Evolutionary conservation across 1,140 invertebrate species (phyloP), one percentile per base, ranked within the genome.

Genomic region (Linepithema humile): DNA sequence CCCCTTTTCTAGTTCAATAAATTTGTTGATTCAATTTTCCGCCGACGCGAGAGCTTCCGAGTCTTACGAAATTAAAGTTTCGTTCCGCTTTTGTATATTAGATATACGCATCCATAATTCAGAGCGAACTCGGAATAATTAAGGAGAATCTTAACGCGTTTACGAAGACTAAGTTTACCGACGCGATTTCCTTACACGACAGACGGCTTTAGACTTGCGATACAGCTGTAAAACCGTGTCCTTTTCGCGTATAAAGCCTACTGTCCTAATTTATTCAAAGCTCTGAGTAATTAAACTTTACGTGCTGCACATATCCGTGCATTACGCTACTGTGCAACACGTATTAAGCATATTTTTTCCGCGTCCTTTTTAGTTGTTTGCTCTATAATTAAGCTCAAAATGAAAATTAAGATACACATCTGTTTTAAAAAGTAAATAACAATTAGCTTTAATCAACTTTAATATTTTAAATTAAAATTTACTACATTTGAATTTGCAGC

Each of bases 21-120:
- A 78, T 78, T 78, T 69, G 23, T 69, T 15, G 48, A 78, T 55
- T 40, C 17, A 53, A 77, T 77, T 53, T 77, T 12, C 29, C 32
- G 29, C 20, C 55, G 15, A 45, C 53, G 5, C 23, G 20, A 26
- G 40, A 10, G 17, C 17, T 59, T 60, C 43, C 23, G 35, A 2
- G 12, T 9, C 15, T 10, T 38, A 17, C 32, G 20, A 38, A 65
- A 77, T 50, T 48, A 50, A 77, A n/a, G 7, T 38, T 35, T 0
- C 15, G n/a, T 17, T 43, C 3, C 17, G 26, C 43, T 69, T 69
- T 32, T n/a, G 32, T 67, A 5, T 57, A 43, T 80, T 35, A 20
- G 26, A 69, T 35, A 12, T 53, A 70, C n/a, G 75, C 64, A 70
- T 80, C 48, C 64, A 55, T 55, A 70, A 69, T 70, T 80, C 48